A percentile compares a stretch with the other conserved stretches of the same genome.
phyloP scores from a whole-genome alignment of 2,888 invertebrate species.

The Tortricodes alternella region DNA sequence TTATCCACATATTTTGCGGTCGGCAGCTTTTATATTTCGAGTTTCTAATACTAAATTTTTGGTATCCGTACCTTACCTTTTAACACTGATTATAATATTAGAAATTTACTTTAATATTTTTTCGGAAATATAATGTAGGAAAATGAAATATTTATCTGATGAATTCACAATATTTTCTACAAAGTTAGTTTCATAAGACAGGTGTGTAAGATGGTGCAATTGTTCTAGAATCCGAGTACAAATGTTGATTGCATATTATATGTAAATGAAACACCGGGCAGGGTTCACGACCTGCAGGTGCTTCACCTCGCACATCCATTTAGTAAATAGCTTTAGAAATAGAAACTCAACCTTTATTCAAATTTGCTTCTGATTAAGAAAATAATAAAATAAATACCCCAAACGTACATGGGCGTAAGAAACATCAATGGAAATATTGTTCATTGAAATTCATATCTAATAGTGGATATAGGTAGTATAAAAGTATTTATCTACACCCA shows the following conservation, averaged over 20 bases:
- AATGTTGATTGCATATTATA: constrained; percentile 57
- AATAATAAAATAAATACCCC: neutral
- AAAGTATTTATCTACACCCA: too few species aligned
- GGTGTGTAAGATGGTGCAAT: neutral
- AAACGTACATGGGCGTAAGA: too few species aligned
- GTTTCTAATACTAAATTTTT: too few species aligned
- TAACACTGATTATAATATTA: too few species aligned
- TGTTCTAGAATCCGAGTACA: neutral
- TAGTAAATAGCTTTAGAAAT: constrained; percentile 2
- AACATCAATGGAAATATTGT: neutral
- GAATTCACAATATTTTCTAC: neutral
- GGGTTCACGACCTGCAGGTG: constrained; percentile 47
- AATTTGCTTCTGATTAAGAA: neutral
- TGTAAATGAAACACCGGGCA: constrained; percentile 51
- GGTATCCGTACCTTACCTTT: too few species aligned
- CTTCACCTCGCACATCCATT: constrained; percentile 41
- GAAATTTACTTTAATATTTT: too few species aligned
- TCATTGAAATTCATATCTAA: neutral
- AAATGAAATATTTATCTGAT: too few species aligned
- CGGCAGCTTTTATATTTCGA: too few species aligned
- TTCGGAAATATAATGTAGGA: too few species aligned
- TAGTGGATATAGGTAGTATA: too few species aligned
- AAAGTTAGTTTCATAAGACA: neutral
- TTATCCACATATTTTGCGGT: too few species aligned
- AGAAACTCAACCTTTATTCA: neutral